Base-by-base conservation (phyloP, 1,140 invertebrate species). In the Lordiphosa mommai region DNA sequence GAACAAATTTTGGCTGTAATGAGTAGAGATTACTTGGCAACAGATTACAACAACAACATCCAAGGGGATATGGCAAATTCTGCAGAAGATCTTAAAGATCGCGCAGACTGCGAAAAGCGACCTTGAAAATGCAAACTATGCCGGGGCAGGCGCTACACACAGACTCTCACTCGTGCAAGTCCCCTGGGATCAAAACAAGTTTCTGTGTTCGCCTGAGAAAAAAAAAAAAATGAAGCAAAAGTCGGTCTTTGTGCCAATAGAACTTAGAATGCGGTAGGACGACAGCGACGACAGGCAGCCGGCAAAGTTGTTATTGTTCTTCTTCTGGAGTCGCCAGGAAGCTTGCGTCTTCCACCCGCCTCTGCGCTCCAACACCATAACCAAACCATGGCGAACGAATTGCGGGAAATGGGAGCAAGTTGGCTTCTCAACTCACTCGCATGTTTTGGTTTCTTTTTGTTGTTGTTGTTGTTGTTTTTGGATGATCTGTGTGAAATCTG, bases 241-340 rank as follows among this genome's bases (percentile, higher is more conserved):
- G 66, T 80, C 74, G 74, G 74, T 80, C 74, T 80, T 80, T 80
- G 74, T 80, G 74, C 74, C 74, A 80, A 80, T 82, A 82, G 76
- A 80, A 82, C 74, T 82, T 82, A 74, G 74, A 80, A 80, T 80
- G 74, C 76, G 74, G 76, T 82, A 84, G 76, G 72, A 84, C 76
- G 48, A 60, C 23, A 36, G 37, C 13, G 47, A 43, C 13, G 20
- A 40, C 23, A 9, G 48, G 38, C 6, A 48, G 16, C 40, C 43
- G 43, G 41, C 27, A 37, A 27, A 32, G 36, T 68, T 60, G 40
- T 41, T 57, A 36, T 38, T 52, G 29, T 50, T 60, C 10, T 34
- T 34, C 5, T 38, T 33, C 36, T 38, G 51, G 46, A 51, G 56
- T 10, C 58, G 77, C 76, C 76, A 82, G 66, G 71, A 80, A 82